These are phyloP conservation scores for Stratiomys singularior DNA, from an alignment of 2,888 invertebrate species.

Conservation along the genomic window DNA sequence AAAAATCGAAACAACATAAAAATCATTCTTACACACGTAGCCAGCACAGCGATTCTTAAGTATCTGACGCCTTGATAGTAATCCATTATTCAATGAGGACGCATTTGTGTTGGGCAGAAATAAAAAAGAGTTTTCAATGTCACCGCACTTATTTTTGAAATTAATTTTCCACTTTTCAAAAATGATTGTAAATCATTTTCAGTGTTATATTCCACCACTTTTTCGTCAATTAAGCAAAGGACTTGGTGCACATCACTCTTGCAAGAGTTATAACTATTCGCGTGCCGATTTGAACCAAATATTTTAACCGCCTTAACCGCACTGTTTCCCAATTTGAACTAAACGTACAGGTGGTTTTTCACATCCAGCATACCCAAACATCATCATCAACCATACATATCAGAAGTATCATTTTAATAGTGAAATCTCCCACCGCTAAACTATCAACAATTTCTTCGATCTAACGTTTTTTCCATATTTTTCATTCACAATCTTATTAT, in stretches of 20 bases:
- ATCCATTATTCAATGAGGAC: slow-evolving; percentile 15
- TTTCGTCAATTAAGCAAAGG: background rate
- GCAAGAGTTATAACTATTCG: too few species aligned
- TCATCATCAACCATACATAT: background rate
- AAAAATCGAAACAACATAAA: slow-evolving; percentile 29
- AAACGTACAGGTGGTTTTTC: slow-evolving; percentile 32
- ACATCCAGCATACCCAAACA: background rate
- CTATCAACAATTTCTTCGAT: background rate
- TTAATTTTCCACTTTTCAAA: background rate
- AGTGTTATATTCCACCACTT: background rate
- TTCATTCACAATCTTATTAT: background rate
- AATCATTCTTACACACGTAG: slow-evolving; percentile 24
- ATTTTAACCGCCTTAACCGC: slow-evolving; percentile 25
- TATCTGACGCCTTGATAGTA: slow-evolving; percentile 6
- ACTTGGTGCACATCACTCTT: background rate
- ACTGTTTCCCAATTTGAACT: slow-evolving; percentile 2
- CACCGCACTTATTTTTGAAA: background rate
- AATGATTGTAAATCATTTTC: background rate
- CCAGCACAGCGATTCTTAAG: background rate
- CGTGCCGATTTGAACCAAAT: background rate
- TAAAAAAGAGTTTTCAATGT: background rate
- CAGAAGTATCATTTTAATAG: background rate
- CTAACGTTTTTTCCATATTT: background rate
- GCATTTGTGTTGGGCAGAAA: background rate
- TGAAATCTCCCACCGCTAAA: slow-evolving; percentile 2